phyloP scores from a whole-genome alignment of 2,888 invertebrate genomes.

The Leptura quadrifasciata region DNA sequence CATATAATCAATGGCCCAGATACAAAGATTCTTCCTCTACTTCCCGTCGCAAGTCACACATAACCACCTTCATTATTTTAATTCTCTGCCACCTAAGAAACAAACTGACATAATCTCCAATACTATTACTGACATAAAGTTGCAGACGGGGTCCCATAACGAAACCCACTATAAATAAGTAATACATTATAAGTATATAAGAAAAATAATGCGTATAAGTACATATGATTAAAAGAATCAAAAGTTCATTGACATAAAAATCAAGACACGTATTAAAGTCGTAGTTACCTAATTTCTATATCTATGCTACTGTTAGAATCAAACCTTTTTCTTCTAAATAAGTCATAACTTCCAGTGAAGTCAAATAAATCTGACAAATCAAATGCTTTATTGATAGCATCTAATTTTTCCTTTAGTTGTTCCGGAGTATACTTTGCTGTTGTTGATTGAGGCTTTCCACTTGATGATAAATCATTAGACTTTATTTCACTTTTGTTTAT shows the following conservation, averaged over 20 bases:
- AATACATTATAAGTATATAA: too few species aligned
- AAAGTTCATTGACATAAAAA: not conserved
- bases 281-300: constrained; percentile 53
- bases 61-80: too few species aligned
- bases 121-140: too few species aligned
- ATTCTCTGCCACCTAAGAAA: too few species aligned
- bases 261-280: not conserved
- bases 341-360: constrained; percentile 47
- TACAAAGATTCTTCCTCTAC: too few species aligned
- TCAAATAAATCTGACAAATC: constrained; percentile 48
- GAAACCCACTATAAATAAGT: too few species aligned
- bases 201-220: too few species aligned
- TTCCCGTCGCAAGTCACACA: too few species aligned
- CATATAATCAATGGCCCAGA: too few species aligned
- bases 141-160: too few species aligned
- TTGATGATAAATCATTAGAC: not conserved
- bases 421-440: not conserved
- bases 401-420: constrained; percentile 37
- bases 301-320: constrained; percentile 34
- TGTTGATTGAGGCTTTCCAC: constrained; percentile 4
- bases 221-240: not conserved
- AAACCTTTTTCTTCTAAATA: constrained; percentile 52
- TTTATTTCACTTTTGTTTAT: not conserved
- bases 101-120: too few species aligned
- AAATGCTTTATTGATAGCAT: constrained; percentile 50